Conservation (phyloP, 35 echinoderm and acorn worm species). For the Lytechinus pictus region DNA sequence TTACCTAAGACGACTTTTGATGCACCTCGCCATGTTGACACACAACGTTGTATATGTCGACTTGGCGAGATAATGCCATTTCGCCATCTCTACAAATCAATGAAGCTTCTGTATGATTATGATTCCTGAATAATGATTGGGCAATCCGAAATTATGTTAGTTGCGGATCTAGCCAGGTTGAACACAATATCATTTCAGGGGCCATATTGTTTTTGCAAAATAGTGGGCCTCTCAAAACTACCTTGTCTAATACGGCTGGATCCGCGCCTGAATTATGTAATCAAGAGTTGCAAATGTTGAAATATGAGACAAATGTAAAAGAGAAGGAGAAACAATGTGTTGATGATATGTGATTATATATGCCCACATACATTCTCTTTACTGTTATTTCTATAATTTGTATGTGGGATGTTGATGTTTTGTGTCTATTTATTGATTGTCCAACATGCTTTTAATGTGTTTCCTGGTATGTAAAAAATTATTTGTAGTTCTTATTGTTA, state of each 20-base stretch:
- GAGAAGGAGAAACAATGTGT: background rate
- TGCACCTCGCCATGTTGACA: too few species aligned
- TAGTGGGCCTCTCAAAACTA: too few species aligned
- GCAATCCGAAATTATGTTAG: background rate
- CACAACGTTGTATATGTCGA: too few species aligned
- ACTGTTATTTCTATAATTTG: background rate
- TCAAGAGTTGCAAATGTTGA: background rate
- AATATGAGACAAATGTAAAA: background rate
- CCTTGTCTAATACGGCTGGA: too few species aligned
- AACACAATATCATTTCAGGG: too few species aligned
- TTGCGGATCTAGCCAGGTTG: too few species aligned
- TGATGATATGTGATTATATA: background rate
- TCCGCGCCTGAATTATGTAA: background rate
- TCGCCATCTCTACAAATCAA: too few species aligned
- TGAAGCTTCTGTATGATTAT: background rate
- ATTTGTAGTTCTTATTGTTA: background rate
- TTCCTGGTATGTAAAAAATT: background rate
- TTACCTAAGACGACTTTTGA: too few species aligned
- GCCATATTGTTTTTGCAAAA: too few species aligned
- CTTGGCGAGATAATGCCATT: too few species aligned
- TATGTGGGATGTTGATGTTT: background rate
- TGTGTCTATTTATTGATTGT: constrained; percentile 14
- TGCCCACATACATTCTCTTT: background rate
- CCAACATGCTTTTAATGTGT: background rate
- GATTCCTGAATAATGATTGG: background rate